Conservation (phyloP, 2,888 invertebrate species). For the Pasiphila rectangulata region DNA sequence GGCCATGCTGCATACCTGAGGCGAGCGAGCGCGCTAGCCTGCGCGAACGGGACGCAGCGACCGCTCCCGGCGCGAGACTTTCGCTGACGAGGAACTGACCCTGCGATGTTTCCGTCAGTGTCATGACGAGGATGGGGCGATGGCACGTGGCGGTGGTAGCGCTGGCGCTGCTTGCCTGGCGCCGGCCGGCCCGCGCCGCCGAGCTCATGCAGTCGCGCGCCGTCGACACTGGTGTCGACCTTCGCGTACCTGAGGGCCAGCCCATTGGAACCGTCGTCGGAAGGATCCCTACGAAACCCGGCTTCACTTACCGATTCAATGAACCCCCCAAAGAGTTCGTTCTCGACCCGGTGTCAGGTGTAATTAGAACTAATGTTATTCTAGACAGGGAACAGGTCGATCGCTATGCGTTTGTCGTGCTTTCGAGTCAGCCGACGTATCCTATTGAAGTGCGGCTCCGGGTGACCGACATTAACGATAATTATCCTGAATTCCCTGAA, state of each 20-base stretch:
- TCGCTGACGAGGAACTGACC: conserved; percentile 62
- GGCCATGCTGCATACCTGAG: conserved; percentile 81
- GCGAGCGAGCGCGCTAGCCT: conserved; percentile 72
- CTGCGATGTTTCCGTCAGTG: conserved; percentile 68
- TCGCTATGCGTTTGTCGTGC: conserved; percentile 93
- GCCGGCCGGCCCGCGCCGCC: conserved; percentile 62
- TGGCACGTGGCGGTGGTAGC: conserved; percentile 74
- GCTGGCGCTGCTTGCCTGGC: conserved; percentile 67
- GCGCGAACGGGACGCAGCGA: conserved; percentile 75
- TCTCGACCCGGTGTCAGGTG: conserved; percentile 91
- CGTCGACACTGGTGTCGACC: conserved; percentile 91
- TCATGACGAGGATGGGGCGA: conserved; percentile 74
- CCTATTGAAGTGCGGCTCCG: conserved; percentile 94
- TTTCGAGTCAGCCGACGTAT: conserved; percentile 95
- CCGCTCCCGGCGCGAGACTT: conserved; percentile 62
- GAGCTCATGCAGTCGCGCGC: conserved; percentile 92
- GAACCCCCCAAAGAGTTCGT: conserved; percentile 93
- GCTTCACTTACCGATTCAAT: conserved; percentile 95
- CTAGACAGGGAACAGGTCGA: conserved; percentile 92
- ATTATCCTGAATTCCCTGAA: conserved; percentile 95
- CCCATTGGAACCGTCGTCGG: conserved; percentile 92
- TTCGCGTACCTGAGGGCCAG: conserved; percentile 92
- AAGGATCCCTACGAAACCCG: conserved; percentile 90
- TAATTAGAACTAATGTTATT: conserved; percentile 89
- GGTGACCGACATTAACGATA: conserved; percentile 96